Conservation (phyloP, 2,113 vertebrate genomes). For the Scomber colias region DNA sequence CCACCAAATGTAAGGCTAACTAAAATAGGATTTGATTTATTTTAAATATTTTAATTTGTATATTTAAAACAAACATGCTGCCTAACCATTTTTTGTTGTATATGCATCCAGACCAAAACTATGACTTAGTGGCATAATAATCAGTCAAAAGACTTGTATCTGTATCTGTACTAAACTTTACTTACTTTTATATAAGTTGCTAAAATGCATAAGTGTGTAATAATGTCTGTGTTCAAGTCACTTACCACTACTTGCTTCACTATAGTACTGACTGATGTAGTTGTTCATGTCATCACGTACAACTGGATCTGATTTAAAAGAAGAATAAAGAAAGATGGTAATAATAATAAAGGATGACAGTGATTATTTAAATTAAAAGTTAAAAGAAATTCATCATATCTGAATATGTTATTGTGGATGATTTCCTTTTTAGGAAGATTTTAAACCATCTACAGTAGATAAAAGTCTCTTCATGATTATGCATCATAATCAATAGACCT, state of each 20-base stretch:
- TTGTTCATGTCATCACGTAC: slow-evolving; percentile 93
- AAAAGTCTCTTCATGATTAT: too few species aligned
- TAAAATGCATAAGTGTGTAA: background rate
- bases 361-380: too few species aligned
- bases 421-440: too few species aligned
- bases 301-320: slow-evolving; percentile 79
- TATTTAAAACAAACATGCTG: too few species aligned
- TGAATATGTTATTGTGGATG: too few species aligned
- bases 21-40: background rate
- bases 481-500: too few species aligned
- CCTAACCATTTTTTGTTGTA: background rate
- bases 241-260: slow-evolving; percentile 92
- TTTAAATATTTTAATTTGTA: too few species aligned
- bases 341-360: background rate
- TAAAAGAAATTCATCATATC: too few species aligned
- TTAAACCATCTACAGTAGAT: too few species aligned
- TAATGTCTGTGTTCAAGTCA: slow-evolving; percentile 8
- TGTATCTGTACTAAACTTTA: background rate
- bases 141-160: background rate
- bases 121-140: background rate
- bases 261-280: slow-evolving; percentile 95
- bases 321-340: slow-evolving; percentile 5
- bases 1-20: background rate
- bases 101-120: background rate
- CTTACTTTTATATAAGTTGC: background rate